phyloP scores from a whole-genome alignment of 2,113 vertebrate genomes.

The Polyodon spathula region DNA sequence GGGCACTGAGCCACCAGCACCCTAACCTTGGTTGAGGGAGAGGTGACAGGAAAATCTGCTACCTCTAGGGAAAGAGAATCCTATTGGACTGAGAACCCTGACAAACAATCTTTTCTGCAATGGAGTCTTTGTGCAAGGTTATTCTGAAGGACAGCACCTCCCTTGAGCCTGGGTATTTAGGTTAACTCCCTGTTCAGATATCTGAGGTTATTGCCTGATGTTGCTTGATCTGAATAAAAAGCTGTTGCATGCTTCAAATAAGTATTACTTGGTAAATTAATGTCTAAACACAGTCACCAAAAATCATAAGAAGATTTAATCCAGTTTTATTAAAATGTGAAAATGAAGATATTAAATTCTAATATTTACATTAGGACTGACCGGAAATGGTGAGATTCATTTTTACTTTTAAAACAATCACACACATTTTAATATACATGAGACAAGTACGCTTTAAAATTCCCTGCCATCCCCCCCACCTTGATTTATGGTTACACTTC shows the following conservation, averaged over 20 bases:
- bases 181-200: slow-evolving; percentile 1
- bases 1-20: background rate
- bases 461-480: no score
- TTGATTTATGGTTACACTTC: no score
- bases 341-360: no score
- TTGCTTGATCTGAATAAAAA: background rate
- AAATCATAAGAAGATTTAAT: no score
- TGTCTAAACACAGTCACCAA: no score
- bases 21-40: background rate
- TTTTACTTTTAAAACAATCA: no score
- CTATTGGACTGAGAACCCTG: background rate
- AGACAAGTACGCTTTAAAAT: no score
- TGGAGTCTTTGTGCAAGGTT: background rate
- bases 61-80: background rate
- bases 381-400: no score
- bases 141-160: background rate
- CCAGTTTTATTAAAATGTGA: no score
- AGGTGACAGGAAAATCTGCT: background rate
- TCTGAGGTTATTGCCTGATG: background rate
- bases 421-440: no score
- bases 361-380: no score
- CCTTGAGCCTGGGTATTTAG: slow-evolving; percentile 6
- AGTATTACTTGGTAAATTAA: background rate
- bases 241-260: background rate
- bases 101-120: background rate